A percentile compares a stretch with the other conserved stretches of the same genome.
These are phyloP conservation scores for Rutpela maculata DNA, from an alignment of 2,888 invertebrate genomes.

Conservation along the genomic window DNA sequence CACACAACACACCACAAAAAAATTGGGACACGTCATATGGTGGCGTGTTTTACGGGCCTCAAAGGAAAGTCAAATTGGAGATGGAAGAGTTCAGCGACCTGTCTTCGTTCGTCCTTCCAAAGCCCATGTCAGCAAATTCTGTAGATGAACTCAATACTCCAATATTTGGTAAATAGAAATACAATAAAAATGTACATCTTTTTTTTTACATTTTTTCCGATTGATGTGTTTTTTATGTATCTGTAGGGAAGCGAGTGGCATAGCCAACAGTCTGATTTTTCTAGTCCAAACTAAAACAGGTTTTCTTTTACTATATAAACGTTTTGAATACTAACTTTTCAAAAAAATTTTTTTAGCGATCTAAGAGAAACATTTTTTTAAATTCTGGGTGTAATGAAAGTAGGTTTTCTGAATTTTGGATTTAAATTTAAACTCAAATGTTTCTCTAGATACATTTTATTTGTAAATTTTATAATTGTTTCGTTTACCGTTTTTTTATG, in stretches of 20 bases:
- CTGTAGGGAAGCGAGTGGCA: background rate
- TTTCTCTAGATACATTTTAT: too few species aligned
- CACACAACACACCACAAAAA: slow-evolving; percentile 47
- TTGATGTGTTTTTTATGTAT: background rate
- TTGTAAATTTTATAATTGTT: too few species aligned
- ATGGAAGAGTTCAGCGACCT: slow-evolving; percentile 85
- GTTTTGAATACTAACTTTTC: background rate
- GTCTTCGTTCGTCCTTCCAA: slow-evolving; percentile 75
- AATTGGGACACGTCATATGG: slow-evolving; percentile 48
- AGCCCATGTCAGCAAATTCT: slow-evolving; percentile 67
- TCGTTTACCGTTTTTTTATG: background rate
- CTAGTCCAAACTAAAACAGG: background rate
- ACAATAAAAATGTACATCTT: background rate
- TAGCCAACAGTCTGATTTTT: background rate
- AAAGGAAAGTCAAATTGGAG: slow-evolving; percentile 70
- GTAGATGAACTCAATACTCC: slow-evolving; percentile 72
- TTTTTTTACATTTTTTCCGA: too few species aligned
- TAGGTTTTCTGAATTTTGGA: too few species aligned
- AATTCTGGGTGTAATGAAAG: too few species aligned
- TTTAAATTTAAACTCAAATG: too few species aligned
- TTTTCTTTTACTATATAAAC: background rate
- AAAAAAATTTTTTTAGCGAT: too few species aligned
- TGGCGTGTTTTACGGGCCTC: slow-evolving; percentile 47
- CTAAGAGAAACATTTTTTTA: too few species aligned
- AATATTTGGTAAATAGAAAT: slow-evolving; percentile 66